These are phyloP conservation scores for Agelastica alni DNA, from an alignment of 2,888 invertebrate genomes.

Conservation along the genomic window DNA sequence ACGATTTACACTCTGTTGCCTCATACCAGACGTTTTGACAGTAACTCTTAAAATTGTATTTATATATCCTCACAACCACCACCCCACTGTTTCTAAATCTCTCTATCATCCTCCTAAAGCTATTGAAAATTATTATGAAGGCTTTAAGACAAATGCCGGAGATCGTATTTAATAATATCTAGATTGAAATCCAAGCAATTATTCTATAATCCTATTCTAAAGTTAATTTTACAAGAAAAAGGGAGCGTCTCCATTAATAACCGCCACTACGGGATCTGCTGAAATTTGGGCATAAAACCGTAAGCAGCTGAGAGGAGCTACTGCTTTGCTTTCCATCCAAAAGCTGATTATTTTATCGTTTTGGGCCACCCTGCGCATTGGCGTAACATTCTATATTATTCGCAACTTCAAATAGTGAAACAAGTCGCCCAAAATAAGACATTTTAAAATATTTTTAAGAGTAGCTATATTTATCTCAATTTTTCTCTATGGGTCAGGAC, in stretches of 20 bases:
- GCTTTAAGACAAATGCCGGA: slow-evolving; percentile 19
- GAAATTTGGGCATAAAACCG: slow-evolving; percentile 9
- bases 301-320: slow-evolving; percentile 4
- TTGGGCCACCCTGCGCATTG: slow-evolving; percentile 1
- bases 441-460: too few species aligned
- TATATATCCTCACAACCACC: neutral
- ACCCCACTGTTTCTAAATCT: neutral
- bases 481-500: too few species aligned
- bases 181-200: slow-evolving; percentile 24
- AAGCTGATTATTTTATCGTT: slow-evolving; percentile 16
- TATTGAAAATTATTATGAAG: slow-evolving; percentile 20
- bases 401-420: too few species aligned
- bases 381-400: neutral
- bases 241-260: slow-evolving; percentile 21
- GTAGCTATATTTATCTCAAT: too few species aligned
- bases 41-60: too few species aligned
- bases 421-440: too few species aligned
- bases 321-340: slow-evolving; percentile 10
- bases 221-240: slow-evolving; percentile 23
- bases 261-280: slow-evolving; percentile 8
- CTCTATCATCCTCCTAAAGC: slow-evolving; percentile 8
- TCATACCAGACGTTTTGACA: too few species aligned
- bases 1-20: too few species aligned
- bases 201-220: slow-evolving; percentile 23
- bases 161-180: slow-evolving; percentile 19